Base-by-base conservation (phyloP, 1,140 invertebrate genomes). In the Zaprionus inermis region DNA sequence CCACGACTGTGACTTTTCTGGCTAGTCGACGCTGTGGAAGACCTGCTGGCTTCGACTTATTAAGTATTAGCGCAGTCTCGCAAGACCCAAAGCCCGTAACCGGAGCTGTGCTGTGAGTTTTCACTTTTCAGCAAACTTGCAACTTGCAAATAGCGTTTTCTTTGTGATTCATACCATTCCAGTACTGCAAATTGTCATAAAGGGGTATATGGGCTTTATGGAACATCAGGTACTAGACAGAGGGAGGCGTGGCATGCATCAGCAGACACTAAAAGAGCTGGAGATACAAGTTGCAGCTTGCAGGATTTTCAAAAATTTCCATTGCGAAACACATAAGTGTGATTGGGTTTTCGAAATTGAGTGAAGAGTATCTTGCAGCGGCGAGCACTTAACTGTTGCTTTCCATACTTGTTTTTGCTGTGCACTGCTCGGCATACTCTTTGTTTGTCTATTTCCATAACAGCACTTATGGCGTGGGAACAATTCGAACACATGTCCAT, bases 381-480 rank as follows among this genome's bases (percentile, higher is more conserved):
- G 10, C 6, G 30, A 7, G 7, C 30, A 10, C 64, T 51, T 20
- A 5, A 28, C 1, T 28, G 24, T 38, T 38, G 36, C 36, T 32
- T 28, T 28, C 24, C 3, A 5, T 28, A 28, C 30, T 56, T 72
- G 56, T 58, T 55, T 44, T 55, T 60, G 36, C 51, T n/a, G 44
- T 56, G 56, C 20, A 38, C n/a, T 56, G 46, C 60, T 60, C 41
- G 41, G 41, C 41, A 18, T 7, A 24, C 66, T 67, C 54, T 76
- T 72, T 72, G 63, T 72, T 66, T 76, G 56, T 56, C 63, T 76
- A 71, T 78, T 76, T 71, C 46, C 63, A 60, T 67, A 70, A 71
- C 73, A 67, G 73, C 65, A 75, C 60, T 76, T 67, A 76, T 76
- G 55, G 73, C 77, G 77, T 79, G 77, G 77, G 77, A 79, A 79